These are phyloP conservation scores for Sphaerodactylus townsendi DNA, from an alignment of 2,113 vertebrate genomes.

Conservation along the genomic window DNA sequence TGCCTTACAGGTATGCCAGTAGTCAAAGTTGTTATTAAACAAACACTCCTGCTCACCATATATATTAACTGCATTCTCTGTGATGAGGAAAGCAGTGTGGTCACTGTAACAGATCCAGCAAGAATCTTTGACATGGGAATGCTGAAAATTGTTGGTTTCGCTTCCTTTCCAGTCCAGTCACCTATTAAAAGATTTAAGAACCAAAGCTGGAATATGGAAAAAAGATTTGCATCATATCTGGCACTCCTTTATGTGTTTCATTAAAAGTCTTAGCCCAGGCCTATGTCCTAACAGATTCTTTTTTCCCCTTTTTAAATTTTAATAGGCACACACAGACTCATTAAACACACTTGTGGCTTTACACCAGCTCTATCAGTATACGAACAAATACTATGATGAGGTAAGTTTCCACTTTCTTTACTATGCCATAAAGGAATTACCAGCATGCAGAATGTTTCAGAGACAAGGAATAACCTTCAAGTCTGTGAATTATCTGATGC, in stretches of 20 bases:
- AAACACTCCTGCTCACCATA: not conserved
- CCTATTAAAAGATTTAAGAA: slow-evolving; percentile 28
- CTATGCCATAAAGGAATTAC: not conserved
- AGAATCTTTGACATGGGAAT: slow-evolving; percentile 11
- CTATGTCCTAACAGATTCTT: slow-evolving; percentile 17
- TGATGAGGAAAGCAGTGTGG: not conserved
- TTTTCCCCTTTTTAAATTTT: slow-evolving; percentile 49
- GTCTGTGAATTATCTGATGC: not conserved
- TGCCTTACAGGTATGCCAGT: slow-evolving; percentile 36
- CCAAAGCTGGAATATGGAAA: slow-evolving; percentile 29
- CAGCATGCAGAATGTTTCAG: not conserved
- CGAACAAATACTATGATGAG: slow-evolving; percentile 98
- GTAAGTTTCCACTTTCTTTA: slow-evolving; percentile 73
- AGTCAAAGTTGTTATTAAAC: slow-evolving; percentile 4
- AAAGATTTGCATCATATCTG: not conserved
- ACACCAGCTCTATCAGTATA: slow-evolving; percentile 97
- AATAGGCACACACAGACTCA: slow-evolving; percentile 93
- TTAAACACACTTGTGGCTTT: slow-evolving; percentile 95
- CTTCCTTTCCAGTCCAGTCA: slow-evolving; percentile 5
- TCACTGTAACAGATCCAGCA: slow-evolving; percentile 22
- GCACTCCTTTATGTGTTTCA: not conserved
- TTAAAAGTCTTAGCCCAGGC: slow-evolving; percentile 18
- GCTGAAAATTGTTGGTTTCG: slow-evolving; percentile 25
- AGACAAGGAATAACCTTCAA: not conserved
- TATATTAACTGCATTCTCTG: slow-evolving; percentile 16